These are phyloP conservation scores for Fregetta grallaria DNA, from an alignment of 2,113 vertebrate species.

Conservation along the genomic window DNA sequence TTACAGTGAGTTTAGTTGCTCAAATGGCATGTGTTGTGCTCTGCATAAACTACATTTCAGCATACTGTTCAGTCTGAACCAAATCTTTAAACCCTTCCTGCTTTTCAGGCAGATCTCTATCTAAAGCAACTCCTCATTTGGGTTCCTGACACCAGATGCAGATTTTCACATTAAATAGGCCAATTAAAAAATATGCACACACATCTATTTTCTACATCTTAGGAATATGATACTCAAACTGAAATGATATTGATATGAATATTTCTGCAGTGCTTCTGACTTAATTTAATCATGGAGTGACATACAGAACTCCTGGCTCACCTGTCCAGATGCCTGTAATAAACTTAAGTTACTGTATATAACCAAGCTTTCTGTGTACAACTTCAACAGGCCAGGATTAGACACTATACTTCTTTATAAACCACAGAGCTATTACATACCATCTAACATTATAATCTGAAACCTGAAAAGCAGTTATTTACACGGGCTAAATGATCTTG, in stretches of 20 bases:
- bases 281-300: background rate
- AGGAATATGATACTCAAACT: background rate
- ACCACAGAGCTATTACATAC: background rate
- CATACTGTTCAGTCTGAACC: background rate
- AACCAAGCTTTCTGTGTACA: background rate
- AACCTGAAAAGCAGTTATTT: background rate
- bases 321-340: background rate
- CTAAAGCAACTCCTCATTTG: background rate
- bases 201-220: background rate
- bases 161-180: background rate
- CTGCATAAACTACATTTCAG: background rate
- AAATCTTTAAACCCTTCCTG: background rate
- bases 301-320: background rate
- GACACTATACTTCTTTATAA: background rate
- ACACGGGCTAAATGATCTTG: background rate
- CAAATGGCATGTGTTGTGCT: background rate
- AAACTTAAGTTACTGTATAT: background rate
- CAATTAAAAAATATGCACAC: background rate
- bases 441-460: background rate
- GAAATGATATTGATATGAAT: background rate
- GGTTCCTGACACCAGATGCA: accelerated
- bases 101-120: background rate
- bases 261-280: background rate
- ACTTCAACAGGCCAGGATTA: background rate
- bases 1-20: background rate